phyloP scores from a whole-genome alignment of 2,888 invertebrate genomes.

The Adineta ricciae region DNA sequence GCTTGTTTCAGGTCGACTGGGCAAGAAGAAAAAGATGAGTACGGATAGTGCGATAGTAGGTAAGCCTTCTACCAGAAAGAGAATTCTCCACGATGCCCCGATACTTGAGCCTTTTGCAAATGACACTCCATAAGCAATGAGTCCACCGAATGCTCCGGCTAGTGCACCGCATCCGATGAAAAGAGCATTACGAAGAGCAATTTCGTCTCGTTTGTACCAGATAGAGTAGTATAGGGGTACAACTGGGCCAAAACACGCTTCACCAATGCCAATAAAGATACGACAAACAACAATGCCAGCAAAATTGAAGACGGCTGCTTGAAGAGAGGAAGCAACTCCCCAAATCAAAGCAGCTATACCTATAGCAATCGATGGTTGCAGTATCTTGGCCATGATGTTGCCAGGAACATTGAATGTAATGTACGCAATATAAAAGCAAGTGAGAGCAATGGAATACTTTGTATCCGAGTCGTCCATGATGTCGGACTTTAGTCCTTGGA shows the following conservation, averaged over 20 bases:
- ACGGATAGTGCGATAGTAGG: background rate
- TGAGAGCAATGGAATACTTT: background rate
- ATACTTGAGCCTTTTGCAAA: background rate
- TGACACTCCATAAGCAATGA: background rate
- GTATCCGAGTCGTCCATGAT: background rate
- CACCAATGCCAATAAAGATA: background rate
- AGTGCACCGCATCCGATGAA: background rate
- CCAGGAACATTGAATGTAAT: background rate
- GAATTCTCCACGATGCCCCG: background rate
- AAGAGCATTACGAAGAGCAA: background rate
- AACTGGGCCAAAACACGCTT: background rate
- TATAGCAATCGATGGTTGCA: background rate
- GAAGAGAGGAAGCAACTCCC: background rate
- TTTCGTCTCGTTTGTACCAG: background rate
- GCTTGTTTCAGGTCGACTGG: background rate
- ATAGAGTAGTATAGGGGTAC: background rate
- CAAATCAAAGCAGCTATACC: background rate
- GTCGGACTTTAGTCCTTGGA: background rate
- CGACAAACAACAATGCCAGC: background rate
- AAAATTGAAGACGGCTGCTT: background rate
- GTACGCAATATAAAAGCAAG: background rate
- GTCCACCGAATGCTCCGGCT: background rate
- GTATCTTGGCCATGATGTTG: background rate
- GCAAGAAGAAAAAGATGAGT: background rate
- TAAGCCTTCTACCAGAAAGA: background rate